Evolutionary conservation across 1,140 invertebrate species (phyloP), one percentile per base, ranked within the genome.

Genomic region (Phenacoccus solenopsis): DNA sequence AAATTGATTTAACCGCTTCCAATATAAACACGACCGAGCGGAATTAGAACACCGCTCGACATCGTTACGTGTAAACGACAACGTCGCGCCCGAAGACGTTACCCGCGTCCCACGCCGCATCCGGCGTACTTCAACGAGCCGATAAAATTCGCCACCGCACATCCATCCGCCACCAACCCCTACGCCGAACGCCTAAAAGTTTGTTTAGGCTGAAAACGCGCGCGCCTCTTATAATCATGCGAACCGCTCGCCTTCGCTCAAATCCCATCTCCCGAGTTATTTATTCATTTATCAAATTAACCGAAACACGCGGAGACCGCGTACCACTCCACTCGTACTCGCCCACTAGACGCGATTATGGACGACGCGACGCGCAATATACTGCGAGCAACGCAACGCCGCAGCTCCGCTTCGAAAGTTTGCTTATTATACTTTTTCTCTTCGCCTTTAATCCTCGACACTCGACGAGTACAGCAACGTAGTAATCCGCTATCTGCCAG

Each of bases 241-340:
- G 56, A 20, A 16, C 20, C 13, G 7, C 21, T 59, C 5, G 56
- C 20, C 56, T 4, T 20, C 56, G 4, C 20, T 9, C 56, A 59
- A 38, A 38, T 38, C 32, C 56, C 56, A 59, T 59, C 21, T 20
- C 56, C 30, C 56, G 4, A 59, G 16, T 59, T 59, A n/a, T 64
- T 64, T 24, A 24, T 64, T 64, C 59, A 24, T 64, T 64, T 64
- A 64, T 64, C 59, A 64, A 64, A 64, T 64, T 64, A 64, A 64
- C 56, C 56, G 22, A 64, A 64, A 64, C 59, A 64, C 25, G 59
- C 56, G 7, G 7, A 59, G 21, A n/a, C 21, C 56, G 20, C 2
- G 10, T 24, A 69, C 13, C 16, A 21, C 21, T 16, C n/a, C 27
- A 20, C 4, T 22, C 20, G 24, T 21, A 69, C 20, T 38, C 59